These are phyloP conservation scores for Dryocosmus kuriphilus DNA, from an alignment of 2,888 invertebrate genomes.

Conservation along the genomic window DNA sequence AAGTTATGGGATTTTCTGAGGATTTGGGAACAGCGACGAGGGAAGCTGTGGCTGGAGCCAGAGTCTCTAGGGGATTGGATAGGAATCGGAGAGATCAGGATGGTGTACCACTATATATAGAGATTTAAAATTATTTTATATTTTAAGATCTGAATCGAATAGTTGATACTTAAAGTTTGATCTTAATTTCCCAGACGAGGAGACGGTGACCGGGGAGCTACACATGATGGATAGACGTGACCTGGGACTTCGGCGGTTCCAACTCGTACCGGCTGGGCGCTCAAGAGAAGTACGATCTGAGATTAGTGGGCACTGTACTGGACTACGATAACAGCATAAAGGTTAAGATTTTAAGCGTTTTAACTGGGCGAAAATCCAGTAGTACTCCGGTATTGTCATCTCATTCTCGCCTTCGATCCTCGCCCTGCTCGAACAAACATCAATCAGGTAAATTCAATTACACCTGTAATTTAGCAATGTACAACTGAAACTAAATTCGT, in stretches of 20 bases:
- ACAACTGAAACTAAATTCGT: background rate
- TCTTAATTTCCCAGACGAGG: slow-evolving; percentile 80
- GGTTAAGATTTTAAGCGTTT: slow-evolving; percentile 79
- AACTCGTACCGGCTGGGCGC: slow-evolving; percentile 99
- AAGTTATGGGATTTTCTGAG: slow-evolving; percentile 88
- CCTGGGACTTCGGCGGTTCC: slow-evolving; percentile 97
- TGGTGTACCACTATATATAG: slow-evolving; percentile 81
- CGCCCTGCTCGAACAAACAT: slow-evolving; percentile 98
- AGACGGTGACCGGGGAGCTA: slow-evolving; percentile 95
- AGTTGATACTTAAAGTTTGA: background rate
- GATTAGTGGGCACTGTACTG: slow-evolving; percentile 87
- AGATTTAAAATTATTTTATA: background rate
- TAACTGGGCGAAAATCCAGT: slow-evolving; percentile 93
- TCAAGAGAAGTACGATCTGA: slow-evolving; percentile 97
- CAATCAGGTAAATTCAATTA: slow-evolving; percentile 82
- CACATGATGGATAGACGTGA: slow-evolving; percentile 98
- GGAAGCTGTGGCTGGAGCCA: slow-evolving; percentile 90
- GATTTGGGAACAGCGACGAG: slow-evolving; percentile 89
- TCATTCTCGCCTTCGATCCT: slow-evolving; percentile 99
- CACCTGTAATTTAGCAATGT: background rate
- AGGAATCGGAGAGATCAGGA: slow-evolving; percentile 98
- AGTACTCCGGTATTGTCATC: slow-evolving; percentile 97
- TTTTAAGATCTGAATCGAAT: background rate
- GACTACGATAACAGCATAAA: slow-evolving; percentile 77
- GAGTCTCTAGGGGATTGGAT: slow-evolving; percentile 94